A percentile compares a stretch with the other conserved stretches of the same genome.
phyloP scores from a whole-genome alignment of 2,888 invertebrate species.

The Drosophila parthenogenetica region DNA sequence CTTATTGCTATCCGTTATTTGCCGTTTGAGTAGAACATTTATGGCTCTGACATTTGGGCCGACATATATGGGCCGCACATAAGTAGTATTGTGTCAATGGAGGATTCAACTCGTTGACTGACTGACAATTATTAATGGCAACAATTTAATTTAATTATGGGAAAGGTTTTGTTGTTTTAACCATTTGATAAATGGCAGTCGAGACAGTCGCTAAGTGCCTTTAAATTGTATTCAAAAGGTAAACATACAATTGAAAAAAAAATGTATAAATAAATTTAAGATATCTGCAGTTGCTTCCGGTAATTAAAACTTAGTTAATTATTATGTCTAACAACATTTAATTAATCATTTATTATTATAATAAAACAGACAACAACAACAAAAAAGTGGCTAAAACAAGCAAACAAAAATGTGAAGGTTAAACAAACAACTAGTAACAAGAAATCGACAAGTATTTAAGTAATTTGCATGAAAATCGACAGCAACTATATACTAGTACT shows the following conservation, averaged over 20 bases:
- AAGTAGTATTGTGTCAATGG: constrained; percentile 52
- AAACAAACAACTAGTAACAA: constrained; percentile 27
- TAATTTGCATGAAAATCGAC: constrained; percentile 64
- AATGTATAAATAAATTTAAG: constrained; percentile 16
- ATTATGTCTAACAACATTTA: constrained; percentile 47
- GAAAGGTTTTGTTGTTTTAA: constrained; percentile 53
- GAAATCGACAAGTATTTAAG: constrained; percentile 18
- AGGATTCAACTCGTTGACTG: constrained; percentile 41
- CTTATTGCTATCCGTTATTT: constrained; percentile 34
- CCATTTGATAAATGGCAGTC: constrained; percentile 44
- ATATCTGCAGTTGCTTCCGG: constrained; percentile 66
- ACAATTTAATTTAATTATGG: constrained; percentile 77
- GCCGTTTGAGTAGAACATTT: constrained; percentile 55
- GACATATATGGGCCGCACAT: constrained; percentile 66
- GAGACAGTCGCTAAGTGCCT: constrained; percentile 25
- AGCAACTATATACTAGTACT: constrained; percentile 23
- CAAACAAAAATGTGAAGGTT: constrained; percentile 59
- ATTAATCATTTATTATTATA: constrained; percentile 57
- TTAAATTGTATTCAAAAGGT: constrained; percentile 30
- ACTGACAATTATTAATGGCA: constrained; percentile 75
- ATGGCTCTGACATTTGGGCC: constrained; percentile 71
- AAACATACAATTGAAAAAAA: constrained; percentile 10
- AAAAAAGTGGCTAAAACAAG: constrained; percentile 17
- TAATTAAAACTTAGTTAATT: constrained; percentile 65
- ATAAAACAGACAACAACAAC: constrained; percentile 12